Conservation (phyloP, 2,113 vertebrate genomes). For the Leptosomus discolor region DNA sequence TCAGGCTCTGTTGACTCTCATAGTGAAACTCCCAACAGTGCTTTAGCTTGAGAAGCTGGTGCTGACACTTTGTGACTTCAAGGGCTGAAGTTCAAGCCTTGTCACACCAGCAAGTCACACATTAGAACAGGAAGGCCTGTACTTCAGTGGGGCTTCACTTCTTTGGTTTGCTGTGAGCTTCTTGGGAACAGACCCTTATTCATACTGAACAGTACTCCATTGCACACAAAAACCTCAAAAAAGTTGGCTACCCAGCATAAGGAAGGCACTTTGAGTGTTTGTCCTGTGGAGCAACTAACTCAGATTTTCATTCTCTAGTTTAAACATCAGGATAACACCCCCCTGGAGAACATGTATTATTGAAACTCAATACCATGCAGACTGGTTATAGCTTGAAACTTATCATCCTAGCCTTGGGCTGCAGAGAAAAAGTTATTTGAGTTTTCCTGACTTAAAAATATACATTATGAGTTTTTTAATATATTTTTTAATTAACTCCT, state of each 20-base stretch:
- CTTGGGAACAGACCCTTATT: background rate
- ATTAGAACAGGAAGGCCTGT: background rate
- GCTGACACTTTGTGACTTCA: background rate
- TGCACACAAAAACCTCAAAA: background rate
- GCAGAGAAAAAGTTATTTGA: slow-evolving; percentile 27
- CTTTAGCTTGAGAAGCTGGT: background rate
- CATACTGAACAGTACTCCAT: background rate
- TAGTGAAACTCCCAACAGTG: background rate
- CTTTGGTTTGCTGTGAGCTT: background rate
- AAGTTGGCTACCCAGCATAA: background rate
- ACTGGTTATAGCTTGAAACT: slow-evolving; percentile 31
- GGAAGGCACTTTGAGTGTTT: background rate
- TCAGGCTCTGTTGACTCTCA: background rate
- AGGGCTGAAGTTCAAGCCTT: background rate
- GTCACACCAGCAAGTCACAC: background rate
- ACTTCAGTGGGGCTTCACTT: background rate
- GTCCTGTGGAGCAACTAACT: background rate
- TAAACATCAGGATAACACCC: background rate
- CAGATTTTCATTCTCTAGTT: slow-evolving; percentile 24
- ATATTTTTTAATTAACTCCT: slow-evolving; percentile 65
- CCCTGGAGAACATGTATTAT: slow-evolving; percentile 39
- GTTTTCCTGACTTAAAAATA: slow-evolving; percentile 42
- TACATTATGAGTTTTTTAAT: slow-evolving; percentile 59
- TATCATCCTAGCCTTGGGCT: slow-evolving; percentile 29
- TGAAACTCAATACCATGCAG: slow-evolving; percentile 40